Conservation (phyloP, 2,113 vertebrate species). For the Saiga tatarica region DNA sequence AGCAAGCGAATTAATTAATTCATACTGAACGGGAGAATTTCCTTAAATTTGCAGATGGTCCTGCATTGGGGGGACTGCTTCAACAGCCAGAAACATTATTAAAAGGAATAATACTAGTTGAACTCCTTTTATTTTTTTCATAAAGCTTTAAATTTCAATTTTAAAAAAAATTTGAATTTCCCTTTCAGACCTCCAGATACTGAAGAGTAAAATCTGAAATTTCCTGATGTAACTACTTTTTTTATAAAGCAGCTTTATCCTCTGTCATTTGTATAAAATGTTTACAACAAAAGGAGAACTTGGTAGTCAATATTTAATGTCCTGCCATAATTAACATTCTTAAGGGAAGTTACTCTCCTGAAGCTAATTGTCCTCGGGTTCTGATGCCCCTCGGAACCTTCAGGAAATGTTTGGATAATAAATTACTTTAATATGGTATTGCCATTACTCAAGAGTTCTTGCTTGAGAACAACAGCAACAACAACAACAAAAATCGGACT, state of each 20-base stretch:
- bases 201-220: background rate
- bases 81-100: background rate
- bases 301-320: conserved; percentile 14
- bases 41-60: background rate
- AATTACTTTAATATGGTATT: background rate
- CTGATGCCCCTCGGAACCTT: background rate
- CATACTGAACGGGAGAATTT: background rate
- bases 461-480: background rate
- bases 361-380: background rate
- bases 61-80: background rate
- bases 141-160: background rate
- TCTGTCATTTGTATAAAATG: conserved; percentile 24
- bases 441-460: background rate
- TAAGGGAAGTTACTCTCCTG: background rate
- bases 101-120: background rate
- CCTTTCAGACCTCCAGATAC: background rate
- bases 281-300: background rate
- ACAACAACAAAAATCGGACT: background rate
- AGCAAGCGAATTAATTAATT: background rate
- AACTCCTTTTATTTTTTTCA: background rate
- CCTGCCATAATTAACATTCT: background rate
- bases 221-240: background rate
- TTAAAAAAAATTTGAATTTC: background rate
- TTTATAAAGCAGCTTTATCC: background rate
- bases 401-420: background rate